These are phyloP conservation scores for Syritta pipiens DNA, from an alignment of 2,888 invertebrate species.

Conservation along the genomic window DNA sequence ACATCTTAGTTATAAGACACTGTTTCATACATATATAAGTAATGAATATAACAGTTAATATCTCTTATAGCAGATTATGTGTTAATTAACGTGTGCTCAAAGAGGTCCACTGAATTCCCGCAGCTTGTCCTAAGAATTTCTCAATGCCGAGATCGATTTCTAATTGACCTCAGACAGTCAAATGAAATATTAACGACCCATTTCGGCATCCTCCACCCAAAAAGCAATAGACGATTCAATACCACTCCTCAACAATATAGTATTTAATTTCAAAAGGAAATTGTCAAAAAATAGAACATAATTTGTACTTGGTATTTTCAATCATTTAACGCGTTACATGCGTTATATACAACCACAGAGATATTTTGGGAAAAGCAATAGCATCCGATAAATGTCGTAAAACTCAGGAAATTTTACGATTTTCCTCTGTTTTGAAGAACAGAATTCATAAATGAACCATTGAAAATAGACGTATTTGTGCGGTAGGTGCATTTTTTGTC, in stretches of 20 bases:
- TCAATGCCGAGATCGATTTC: conserved; percentile 35
- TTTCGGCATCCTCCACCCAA: conserved; percentile 1
- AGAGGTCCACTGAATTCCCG: too few species aligned
- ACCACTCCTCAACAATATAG: conserved; percentile 4
- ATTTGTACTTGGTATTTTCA: conserved; percentile 62
- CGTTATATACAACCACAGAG: conserved; percentile 8
- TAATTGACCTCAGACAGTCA: conserved; percentile 38
- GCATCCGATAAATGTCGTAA: conserved; percentile 65
- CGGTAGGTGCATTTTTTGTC: conserved; percentile 58
- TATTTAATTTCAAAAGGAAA: conserved; percentile 61
- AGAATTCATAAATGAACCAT: conserved; percentile 45
- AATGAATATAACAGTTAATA: too few species aligned
- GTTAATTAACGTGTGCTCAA: too few species aligned
- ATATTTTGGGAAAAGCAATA: conserved; percentile 54
- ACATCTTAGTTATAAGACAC: too few species aligned
- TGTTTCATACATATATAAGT: too few species aligned
- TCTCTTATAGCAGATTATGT: too few species aligned
- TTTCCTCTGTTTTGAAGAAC: conserved; percentile 61
- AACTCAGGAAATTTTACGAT: conserved; percentile 67
- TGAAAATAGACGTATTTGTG: conserved; percentile 36
- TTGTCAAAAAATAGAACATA: conserved; percentile 47
- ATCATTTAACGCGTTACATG: conserved; percentile 49
- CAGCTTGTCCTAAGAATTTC: neutral
- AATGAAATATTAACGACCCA: conserved; percentile 56
- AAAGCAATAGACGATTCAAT: neutral